Base-by-base conservation (phyloP, 2,113 vertebrate genomes). In the Tangachromis dhanisi region DNA sequence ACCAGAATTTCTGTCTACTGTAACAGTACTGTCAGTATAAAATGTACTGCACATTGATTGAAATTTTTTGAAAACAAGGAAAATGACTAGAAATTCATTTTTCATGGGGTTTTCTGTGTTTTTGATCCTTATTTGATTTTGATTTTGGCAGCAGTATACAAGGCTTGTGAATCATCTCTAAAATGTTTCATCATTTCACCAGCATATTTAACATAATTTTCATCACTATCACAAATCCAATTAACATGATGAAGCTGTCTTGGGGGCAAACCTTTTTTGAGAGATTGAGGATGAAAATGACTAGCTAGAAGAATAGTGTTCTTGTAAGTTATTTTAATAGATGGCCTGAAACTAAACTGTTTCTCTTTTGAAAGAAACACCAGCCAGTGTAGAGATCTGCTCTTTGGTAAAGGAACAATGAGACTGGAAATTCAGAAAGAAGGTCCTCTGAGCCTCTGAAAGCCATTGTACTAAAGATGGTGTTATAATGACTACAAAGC, bases 171-270 rank as follows among this genome's bases (percentile, higher is more conserved):
- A 80, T 88, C 73, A 89, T 93, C 42, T 87, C 21, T 54, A 19
- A 76, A 86, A 86, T 26, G 45, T 92, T 91, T 90, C 87, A 86
- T 92, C 87, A 86, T 84, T 35, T 83, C 38, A 51, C 17, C 73
- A 78, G 26, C 66, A 40, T 57, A 86, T 89, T 90, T 81, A 85
- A 85, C 40, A 91, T 63, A 16, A 61, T 90, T 79, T 87, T 85
- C 49, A 78, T 51, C 76, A 57, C 83, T 49, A 54, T 87, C 76
- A 53, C 80, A 91, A 94, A 93, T 91, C 85, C 88, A 45, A 82
- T 91, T 93, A 92, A 85, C 55, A 76, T 38, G 83, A 59, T 83
- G 54, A 86, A 68, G 80, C 54, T 87, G 80, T 89, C 85, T 90
- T 24, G 26, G n/a, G 87, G 86, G 81, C 51, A 90, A 83, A 76